A percentile compares a stretch with the other conserved stretches of the same genome.
phyloP scores from a whole-genome alignment of 2,797 vertebrate species.

The Decapterus maruadsi region DNA sequence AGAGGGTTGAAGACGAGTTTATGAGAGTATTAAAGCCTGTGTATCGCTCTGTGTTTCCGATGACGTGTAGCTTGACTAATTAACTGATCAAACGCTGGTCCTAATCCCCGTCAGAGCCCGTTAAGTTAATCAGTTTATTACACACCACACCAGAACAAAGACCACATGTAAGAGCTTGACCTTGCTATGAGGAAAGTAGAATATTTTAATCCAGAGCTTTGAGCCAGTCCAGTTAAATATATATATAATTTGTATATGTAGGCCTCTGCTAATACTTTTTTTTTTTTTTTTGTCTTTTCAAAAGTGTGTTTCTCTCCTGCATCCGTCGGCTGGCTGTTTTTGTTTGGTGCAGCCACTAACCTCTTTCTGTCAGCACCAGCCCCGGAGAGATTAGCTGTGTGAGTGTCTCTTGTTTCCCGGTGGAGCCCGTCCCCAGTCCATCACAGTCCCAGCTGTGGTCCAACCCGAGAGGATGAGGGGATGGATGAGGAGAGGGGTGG shows the following conservation, averaged over 20 bases:
- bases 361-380: slow-evolving; percentile 86
- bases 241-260: not conserved
- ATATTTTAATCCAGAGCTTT: slow-evolving; percentile 57
- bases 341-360: slow-evolving; percentile 80
- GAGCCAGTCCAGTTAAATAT: slow-evolving; percentile 46
- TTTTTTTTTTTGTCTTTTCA: slow-evolving; percentile 61
- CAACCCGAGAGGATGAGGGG: slow-evolving; percentile 64
- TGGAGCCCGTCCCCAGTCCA: slow-evolving; percentile 80
- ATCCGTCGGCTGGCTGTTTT: slow-evolving; percentile 49
- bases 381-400: slow-evolving; percentile 84
- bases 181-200: slow-evolving; percentile 53
- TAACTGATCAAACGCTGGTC: slow-evolving; percentile 75
- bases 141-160: slow-evolving; percentile 42
- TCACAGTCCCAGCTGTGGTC: slow-evolving; percentile 78
- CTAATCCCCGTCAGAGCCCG: slow-evolving; percentile 73
- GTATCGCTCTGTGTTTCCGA: slow-evolving; percentile 42
- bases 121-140: slow-evolving; percentile 72
- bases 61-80: slow-evolving; percentile 71
- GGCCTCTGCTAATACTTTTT: slow-evolving; percentile 58
- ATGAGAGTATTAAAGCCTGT: slow-evolving; percentile 61
- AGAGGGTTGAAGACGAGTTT: slow-evolving; percentile 53
- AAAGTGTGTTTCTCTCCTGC: slow-evolving; percentile 33
- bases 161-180: slow-evolving; percentile 65
- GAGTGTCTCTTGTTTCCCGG: slow-evolving; percentile 82
- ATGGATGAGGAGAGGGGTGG: slow-evolving; percentile 38